Base-by-base conservation (phyloP, 92 coral and sea anemone genomes). In the Hydrozoanthus gracilis region DNA sequence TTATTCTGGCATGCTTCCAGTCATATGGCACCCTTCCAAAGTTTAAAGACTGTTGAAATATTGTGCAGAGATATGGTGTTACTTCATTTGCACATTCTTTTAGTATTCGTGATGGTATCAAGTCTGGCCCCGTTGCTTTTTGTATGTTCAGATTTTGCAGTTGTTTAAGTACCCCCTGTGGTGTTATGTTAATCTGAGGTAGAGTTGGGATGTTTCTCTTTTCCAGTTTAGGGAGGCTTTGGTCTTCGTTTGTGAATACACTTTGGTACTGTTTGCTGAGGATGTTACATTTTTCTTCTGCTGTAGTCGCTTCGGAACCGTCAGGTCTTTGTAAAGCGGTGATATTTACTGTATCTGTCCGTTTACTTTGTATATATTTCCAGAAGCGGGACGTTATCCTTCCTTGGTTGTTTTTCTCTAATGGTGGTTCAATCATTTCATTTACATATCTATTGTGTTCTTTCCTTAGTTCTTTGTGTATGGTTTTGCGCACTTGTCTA, bases 211-310 rank as follows among this genome's bases (percentile, higher is more conserved):
- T 66, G 35, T 66, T 66, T 66, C 71, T 66, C 71, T 66, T 66
- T 66, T 66, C 71, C 71, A 66, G 71, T 66, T 66, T 66, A 66
- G 71, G 71, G 71, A 66, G 71, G 71, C 71, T 66, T 66, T 66
- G 86, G 69, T 76, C 80, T 87, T 91, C 93, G 39, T 87, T 83
- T 13, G 93, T 90, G 70, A 90, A 90, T 46, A 90, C 91, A 54
- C 86, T 77, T 80, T 82, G 76, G 82, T 87, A 90, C 39, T 90
- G 82, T 73, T 87, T 56, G 65, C 71, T 82, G 20, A 91, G 86
- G 65, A 87, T 51, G 46, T 83, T 73, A 27, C 89, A 88, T 83
- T 83, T 83, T 47, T 64, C 86, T 5, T 45, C 67, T 58, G 88
- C 88, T 67, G 88, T 86, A 18, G 71, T 46, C 16, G 58, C 82